These are phyloP conservation scores for Scaptomyza hsui DNA, from an alignment of 1,140 invertebrate genomes.

Conservation along the genomic window DNA sequence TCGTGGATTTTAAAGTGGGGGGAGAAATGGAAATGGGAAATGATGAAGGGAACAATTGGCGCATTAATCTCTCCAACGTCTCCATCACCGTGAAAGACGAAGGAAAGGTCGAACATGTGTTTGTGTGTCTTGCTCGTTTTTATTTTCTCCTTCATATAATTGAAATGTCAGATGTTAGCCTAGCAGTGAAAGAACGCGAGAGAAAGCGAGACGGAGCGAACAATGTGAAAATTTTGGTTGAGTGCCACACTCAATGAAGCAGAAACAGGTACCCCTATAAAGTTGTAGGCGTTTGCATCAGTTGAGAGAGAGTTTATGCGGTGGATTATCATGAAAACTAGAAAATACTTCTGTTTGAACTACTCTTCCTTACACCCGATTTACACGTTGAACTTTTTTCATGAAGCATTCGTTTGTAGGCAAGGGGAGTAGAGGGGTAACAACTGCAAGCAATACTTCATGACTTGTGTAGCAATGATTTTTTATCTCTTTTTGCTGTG, in stretches of 20 bases:
- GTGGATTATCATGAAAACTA: background rate
- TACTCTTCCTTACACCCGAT: too few species aligned
- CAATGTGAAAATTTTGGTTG: slow-evolving; percentile 33
- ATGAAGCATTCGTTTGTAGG: too few species aligned
- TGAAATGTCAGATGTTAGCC: slow-evolving; percentile 67
- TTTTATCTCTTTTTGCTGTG: too few species aligned
- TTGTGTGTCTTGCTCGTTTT: slow-evolving; percentile 18
- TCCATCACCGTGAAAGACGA: slow-evolving; percentile 21
- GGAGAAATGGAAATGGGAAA: slow-evolving; percentile 63
- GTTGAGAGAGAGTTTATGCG: slow-evolving; percentile 28
- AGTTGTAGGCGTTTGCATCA: slow-evolving; percentile 16
- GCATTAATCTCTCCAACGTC: slow-evolving; percentile 75
- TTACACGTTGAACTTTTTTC: too few species aligned
- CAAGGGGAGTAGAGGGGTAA: too few species aligned
- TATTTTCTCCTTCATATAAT: slow-evolving; percentile 58
- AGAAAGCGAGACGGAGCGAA: slow-evolving; percentile 14
- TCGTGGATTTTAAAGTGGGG: slow-evolving; percentile 30
- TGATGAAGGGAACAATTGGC: slow-evolving; percentile 80
- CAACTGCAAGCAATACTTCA: too few species aligned
- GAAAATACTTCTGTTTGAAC: too few species aligned
- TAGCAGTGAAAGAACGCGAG: slow-evolving; percentile 6
- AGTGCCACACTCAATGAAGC: slow-evolving; percentile 67
- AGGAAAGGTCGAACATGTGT: slow-evolving; percentile 65
- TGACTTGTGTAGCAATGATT: too few species aligned
- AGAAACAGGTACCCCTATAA: slow-evolving; percentile 64